phyloP scores from a whole-genome alignment of 2,113 vertebrate genomes.

The Hystrix brachyura region DNA sequence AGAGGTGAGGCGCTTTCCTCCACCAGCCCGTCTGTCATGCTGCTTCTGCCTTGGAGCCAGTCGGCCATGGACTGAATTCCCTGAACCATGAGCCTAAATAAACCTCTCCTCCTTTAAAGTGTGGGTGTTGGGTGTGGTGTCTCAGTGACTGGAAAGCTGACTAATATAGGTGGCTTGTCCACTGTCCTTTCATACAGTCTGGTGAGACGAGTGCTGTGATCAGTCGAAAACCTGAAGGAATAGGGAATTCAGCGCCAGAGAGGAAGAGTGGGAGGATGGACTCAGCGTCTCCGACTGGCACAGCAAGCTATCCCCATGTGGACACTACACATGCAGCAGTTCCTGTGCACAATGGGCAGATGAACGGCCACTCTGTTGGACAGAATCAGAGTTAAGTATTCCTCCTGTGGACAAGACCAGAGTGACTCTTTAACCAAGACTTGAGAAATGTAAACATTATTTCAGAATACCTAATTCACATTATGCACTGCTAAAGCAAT shows the following conservation, averaged over 20 bases:
- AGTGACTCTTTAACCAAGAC: neutral
- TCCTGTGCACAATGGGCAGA: no score
- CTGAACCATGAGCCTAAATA: neutral
- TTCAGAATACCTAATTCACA: constrained; percentile 43
- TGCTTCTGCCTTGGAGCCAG: neutral
- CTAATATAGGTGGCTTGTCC: neutral
- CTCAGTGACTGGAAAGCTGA: neutral
- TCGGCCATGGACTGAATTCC: neutral
- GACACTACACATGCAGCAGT: no score
- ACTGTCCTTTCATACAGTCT: neutral
- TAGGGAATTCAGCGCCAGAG: neutral
- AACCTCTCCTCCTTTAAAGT: no score
- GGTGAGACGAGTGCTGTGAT: neutral
- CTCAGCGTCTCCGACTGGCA: neutral
- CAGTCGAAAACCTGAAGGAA: neutral
- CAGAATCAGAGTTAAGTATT: neutral
- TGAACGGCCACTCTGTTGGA: neutral
- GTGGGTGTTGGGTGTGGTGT: neutral
- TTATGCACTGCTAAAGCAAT: neutral
- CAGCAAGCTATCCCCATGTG: neutral
- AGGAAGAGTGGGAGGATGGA: neutral
- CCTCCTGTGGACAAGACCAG: neutral
- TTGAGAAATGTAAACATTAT: neutral
- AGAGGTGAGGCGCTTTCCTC: neutral
- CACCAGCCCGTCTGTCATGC: neutral